Conservation (phyloP, 2,113 vertebrate species). For the Spermophilus dauricus region DNA sequence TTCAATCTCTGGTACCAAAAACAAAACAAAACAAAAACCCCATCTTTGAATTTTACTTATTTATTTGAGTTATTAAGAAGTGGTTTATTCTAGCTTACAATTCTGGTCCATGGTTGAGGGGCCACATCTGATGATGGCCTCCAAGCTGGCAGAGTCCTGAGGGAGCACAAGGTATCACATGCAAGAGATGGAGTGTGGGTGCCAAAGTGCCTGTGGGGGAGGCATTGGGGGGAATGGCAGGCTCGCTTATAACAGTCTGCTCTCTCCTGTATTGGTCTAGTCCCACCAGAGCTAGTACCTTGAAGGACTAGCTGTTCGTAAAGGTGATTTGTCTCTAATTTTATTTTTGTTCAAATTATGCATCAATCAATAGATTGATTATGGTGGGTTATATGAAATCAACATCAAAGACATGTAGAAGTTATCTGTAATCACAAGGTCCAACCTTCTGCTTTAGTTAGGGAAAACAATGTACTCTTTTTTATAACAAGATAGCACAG, state of each 20-base stretch:
- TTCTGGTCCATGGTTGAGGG: background rate
- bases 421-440: background rate
- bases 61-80: background rate
- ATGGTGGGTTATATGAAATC: background rate
- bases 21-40: too few relatives aligned
- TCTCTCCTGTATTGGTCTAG: background rate
- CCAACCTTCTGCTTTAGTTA: background rate
- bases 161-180: background rate
- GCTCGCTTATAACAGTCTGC: background rate
- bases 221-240: too few relatives aligned
- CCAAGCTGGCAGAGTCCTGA: background rate
- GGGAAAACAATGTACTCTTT: background rate
- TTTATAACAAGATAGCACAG: background rate
- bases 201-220: too few relatives aligned
- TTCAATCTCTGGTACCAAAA: too few relatives aligned
- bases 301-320: background rate
- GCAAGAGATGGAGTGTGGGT: too few relatives aligned
- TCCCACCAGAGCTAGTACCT: background rate
- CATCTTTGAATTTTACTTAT: background rate
- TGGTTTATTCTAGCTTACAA: background rate
- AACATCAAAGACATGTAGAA: background rate
- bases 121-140: background rate
- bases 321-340: constrained; percentile 25
- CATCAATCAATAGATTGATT: background rate
- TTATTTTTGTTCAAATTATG: background rate